Evolutionary conservation across 1,140 invertebrate species (phyloP), one percentile per base, ranked within the genome.

Genomic region (Ceratina australensis): DNA sequence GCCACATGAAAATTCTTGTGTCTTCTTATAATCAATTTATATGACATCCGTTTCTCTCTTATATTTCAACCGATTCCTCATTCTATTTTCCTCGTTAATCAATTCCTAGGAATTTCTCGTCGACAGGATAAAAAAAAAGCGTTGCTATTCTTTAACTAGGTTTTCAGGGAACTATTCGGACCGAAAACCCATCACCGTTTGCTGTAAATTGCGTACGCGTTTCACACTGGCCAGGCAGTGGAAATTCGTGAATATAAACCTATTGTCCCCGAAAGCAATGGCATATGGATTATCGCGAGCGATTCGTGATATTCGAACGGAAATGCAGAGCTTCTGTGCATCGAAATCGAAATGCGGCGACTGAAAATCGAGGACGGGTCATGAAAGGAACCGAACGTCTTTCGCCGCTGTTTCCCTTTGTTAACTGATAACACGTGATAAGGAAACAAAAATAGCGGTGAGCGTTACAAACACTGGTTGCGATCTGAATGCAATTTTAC

Each of bases 401-500:
- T 13, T 47, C n/a, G 24, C 1, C 28, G 61, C 57, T 65, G 63
- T 22, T 74, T 67, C 42, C 54, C 42, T 67, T 67, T 67, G 72
- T 57, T 60, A 63, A 22, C 18, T 12, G 4, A 54, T n/a, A 47
- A 68, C 16, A 20, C n/a, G 20, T 16, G n/a, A 65, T 15, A 20
- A 3, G 16, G 28, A 49, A 18, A 13, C 28, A 74, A n/a, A 56
- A 42, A 47, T 74, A 15, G 28, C 33, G 22, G 33, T 22, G 12
- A 52, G 50, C n/a, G n/a, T n/a, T n/a, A n/a, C n/a, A n/a, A n/a
- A n/a, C n/a, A n/a, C n/a, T n/a, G n/a, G n/a, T 4, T 15, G 24
- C 49, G 20, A 26, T 22, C 64, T n/a, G n/a, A n/a, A 10, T 10
- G 33, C 3, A 42, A 42, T 42, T 42, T 42, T 10, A 10, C 5